phyloP scores from a whole-genome alignment of 2,888 invertebrate genomes.

The Eupithecia exiguata region DNA sequence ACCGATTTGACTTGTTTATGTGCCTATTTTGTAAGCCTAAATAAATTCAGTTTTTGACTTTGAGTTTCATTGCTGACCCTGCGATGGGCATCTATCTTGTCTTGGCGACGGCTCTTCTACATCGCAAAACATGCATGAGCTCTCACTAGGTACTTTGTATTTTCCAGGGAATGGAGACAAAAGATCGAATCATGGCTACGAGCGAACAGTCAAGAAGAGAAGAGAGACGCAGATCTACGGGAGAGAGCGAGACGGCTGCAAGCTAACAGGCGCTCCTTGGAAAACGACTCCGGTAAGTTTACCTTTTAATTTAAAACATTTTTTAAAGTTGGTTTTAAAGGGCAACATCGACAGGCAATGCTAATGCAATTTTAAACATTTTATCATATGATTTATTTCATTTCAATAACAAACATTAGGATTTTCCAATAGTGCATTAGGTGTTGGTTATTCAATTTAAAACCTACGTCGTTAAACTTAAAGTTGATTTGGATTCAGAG shows the following conservation, averaged over 20 bases:
- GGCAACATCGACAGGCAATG: not conserved
- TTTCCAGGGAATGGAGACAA: constrained; percentile 91
- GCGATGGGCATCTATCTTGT: not conserved
- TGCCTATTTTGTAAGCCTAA: too few species aligned
- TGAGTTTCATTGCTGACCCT: too few species aligned
- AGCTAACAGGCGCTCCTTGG: constrained; percentile 90
- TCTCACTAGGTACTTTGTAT: not conserved
- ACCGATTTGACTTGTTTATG: too few species aligned
- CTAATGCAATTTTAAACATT: not conserved
- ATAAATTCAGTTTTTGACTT: too few species aligned
- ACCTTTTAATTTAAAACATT: not conserved
- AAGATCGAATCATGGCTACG: constrained; percentile 96
- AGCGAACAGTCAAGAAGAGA: constrained; percentile 92
- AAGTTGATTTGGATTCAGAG: constrained; percentile 76
- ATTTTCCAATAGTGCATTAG: not conserved
- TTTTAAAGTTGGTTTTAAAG: too few species aligned
- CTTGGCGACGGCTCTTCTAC: not conserved
- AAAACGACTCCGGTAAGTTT: constrained; percentile 91
- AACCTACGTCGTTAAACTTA: not conserved
- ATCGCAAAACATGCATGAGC: not conserved
- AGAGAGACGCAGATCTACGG: constrained; percentile 87
- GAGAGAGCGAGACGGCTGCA: constrained; percentile 86
- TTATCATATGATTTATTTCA: too few species aligned
- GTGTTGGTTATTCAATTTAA: not conserved
- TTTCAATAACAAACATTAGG: too few species aligned